Evolutionary conservation across 2,888 invertebrate genomes (phyloP).

Genomic region (Brachylomia viminalis): DNA sequence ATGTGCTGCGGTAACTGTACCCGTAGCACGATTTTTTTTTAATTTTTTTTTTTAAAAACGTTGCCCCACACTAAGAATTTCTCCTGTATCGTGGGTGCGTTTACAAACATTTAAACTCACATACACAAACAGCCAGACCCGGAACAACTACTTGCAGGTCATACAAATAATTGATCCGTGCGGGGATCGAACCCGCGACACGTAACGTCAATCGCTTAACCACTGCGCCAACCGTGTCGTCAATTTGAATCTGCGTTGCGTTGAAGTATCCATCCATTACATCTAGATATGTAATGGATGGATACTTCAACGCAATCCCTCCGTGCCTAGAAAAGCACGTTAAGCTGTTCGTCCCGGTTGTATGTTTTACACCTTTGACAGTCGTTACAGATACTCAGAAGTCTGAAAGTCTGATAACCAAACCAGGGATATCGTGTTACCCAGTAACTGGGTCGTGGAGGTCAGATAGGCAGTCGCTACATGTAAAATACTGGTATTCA

Average conservation of each 20-base stretch:
- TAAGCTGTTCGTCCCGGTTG: background rate
- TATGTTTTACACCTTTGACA: background rate
- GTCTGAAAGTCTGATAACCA: background rate
- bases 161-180: too few species aligned
- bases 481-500: background rate
- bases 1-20: constrained; percentile 8
- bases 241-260: background rate
- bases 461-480: background rate
- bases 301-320: too few species aligned
- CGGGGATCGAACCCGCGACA: too few species aligned
- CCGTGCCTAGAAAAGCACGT: background rate
- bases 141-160: too few species aligned
- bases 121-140: too few species aligned
- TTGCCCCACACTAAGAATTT: too few species aligned
- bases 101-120: too few species aligned
- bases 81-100: too few species aligned
- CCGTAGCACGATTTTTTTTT: background rate
- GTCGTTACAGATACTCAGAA: background rate
- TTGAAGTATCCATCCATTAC: background rate
- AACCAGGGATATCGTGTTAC: background rate
- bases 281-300: too few species aligned
- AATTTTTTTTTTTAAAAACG: too few species aligned
- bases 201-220: too few species aligned
- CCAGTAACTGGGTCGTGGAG: background rate
- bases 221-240: too few species aligned